Base-by-base conservation (phyloP, 30 jellyfish, hydroid and myxozoan genomes). In the Rhopilema esculentum region DNA sequence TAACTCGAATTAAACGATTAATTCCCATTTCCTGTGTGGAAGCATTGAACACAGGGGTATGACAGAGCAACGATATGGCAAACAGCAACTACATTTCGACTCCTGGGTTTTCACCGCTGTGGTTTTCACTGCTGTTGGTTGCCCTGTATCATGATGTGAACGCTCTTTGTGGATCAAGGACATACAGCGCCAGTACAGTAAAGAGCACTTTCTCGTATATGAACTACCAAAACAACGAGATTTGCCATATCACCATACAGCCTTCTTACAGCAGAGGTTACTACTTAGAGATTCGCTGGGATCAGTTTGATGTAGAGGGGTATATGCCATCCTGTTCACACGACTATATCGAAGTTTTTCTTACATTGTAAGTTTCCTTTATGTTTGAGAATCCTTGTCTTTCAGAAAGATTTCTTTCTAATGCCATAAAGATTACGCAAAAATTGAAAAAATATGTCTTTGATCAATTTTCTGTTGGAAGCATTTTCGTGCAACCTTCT, bases 231-330 rank as follows among this genome's bases (percentile, higher is more conserved):
- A 75, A 75, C 73, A 75, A 75, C 30, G 86, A 75, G 22, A 26
- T 32, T 25, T 75, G 86, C 50, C 12, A 25, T 1, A 16, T 75
- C 8, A 8, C 27, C 8, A 48, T 75, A 22, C 51, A 19, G 0
- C 86, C 86, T 32, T 2, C 16, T 23, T 75, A 75, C 15, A 28
- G 18, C 12, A 75, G 50, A 16, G 86, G 86, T 32, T 75, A 75
- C 74, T 75, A 48, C 72, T 27, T 75, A 0, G 86, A 75, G 72
- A 21, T 75, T 0, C 40, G 49, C 15, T 75, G 86, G 86, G 57
- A 28, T 17, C 8, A 40, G 1, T 75, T 75, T 57, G 61, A 75
- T 9, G 57, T 75, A 7, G 86, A 75, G 57, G 86, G 86, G 57
- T 18, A 0, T 19, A 1, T 75, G 73, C 86, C 86, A n/a, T 33